Evolutionary conservation across 2,797 vertebrate species (phyloP), one percentile per base, ranked within the genome.

Genomic region (Mionectes olivaceus): DNA sequence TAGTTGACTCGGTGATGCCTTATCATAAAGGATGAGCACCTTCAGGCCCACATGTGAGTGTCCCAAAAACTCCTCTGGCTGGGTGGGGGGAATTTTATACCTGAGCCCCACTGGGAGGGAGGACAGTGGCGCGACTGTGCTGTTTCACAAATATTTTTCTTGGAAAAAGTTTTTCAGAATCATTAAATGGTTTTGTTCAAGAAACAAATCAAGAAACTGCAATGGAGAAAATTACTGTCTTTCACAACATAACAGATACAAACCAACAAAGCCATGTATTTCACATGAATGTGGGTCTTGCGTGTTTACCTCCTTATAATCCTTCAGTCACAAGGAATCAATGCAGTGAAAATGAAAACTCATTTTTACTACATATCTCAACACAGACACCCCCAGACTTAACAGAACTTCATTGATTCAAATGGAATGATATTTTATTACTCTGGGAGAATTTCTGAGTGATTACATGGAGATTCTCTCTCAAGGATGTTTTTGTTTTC

Each of bases 71-170:
- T 55, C 7, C 18, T 8, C 11, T 19, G 18, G 18, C 23, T 9
- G 4, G 2, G 30, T 13, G 4, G 7, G 17, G 5, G 25, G 7
- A 55, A 7, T 35, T 35, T 52, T 35, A 32, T 15, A 37, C 3
- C 15, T 43, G 12, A 44, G 2, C 9, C 37, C 37, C 24, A 11
- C 7, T 1, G 0, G 4, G 44, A 65, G 16, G n/a, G 10, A 44
- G 16, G 4, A 30, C 56, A 37, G 2, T 37, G 28, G 2, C 10
- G 79, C 50, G 16, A 50, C 32, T 77, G 11, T 41, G 11, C 47
- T 33, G 2, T 69, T 71, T 56, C 11, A 88, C 24, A 53, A 52
- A 9, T 24, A 13, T 2, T 71, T 80, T 81, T 57, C 33, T 60
- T 65, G 23, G 15, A 69, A 23, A 77, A 69, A 65, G 4, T 7